Conservation (phyloP, 2,888 invertebrate genomes). For the Tenthredo distinguenda region DNA sequence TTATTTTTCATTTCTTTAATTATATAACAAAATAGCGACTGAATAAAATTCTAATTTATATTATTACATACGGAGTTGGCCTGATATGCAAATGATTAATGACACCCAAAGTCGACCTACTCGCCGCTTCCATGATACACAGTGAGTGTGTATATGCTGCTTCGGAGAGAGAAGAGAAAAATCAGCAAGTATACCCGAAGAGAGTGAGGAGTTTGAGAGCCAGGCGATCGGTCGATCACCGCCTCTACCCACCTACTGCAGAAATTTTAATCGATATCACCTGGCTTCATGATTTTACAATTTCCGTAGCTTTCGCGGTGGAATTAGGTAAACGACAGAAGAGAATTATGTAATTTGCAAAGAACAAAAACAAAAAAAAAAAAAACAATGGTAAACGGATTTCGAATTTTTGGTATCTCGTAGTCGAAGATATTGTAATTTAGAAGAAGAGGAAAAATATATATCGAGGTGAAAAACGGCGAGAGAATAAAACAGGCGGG, state of each 20-base stretch:
- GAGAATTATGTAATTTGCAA: not conserved
- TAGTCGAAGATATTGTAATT: no score
- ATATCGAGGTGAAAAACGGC: no score
- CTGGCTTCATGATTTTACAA: not conserved
- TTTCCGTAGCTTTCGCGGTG: not conserved
- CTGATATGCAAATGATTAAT: conserved; percentile 38
- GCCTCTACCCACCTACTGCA: not conserved
- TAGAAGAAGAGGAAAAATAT: no score
- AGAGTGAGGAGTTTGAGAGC: not conserved
- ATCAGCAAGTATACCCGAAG: not conserved
- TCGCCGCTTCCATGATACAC: not conserved
- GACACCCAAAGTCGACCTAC: conserved; percentile 47
- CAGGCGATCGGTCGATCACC: conserved; percentile 38
- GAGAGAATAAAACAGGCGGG: no score
- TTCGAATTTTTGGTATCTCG: no score
- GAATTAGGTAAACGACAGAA: not conserved
- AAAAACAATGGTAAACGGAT: no score
- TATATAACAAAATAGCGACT: not conserved
- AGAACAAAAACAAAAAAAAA: no score
- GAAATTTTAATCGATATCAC: conserved; percentile 33
- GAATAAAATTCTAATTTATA: not conserved
- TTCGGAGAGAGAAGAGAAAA: not conserved
- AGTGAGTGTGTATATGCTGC: not conserved
- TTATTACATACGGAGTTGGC: conserved; percentile 27
- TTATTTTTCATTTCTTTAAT: not conserved